Conservation (phyloP, 1,140 invertebrate species). For the Eubasilissa regina region DNA sequence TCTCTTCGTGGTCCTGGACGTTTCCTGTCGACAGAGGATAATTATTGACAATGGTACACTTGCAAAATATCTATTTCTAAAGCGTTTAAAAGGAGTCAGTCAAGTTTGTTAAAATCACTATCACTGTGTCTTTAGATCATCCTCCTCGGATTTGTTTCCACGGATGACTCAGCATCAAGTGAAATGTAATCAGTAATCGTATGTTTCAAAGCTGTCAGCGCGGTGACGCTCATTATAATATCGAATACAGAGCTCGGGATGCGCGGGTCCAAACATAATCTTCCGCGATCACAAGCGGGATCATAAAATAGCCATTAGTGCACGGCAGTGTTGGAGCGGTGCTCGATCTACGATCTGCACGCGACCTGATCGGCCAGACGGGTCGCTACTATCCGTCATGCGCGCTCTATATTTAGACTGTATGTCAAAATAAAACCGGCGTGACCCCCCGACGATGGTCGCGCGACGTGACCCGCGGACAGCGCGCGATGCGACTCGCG, state of each 20-base stretch:
- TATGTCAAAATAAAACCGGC: slow-evolving; percentile 2
- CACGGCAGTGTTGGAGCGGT: background rate
- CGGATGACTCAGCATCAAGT: background rate
- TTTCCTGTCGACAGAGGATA: slow-evolving; percentile 10
- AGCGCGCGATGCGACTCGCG: background rate
- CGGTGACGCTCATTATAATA: background rate
- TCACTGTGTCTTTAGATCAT: background rate
- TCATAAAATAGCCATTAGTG: background rate
- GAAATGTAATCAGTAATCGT: background rate
- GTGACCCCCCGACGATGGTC: background rate
- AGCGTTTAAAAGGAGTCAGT: background rate
- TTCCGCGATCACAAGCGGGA: background rate
- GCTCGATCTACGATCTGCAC: slow-evolving; percentile 17
- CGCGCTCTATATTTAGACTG: slow-evolving; percentile 30
- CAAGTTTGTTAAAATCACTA: no score
- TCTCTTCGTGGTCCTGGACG: slow-evolving; percentile 36
- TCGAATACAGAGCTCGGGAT: background rate
- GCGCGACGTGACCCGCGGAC: background rate
- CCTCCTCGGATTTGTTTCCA: background rate
- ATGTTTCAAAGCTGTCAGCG: background rate
- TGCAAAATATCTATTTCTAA: background rate
- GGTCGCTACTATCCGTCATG: slow-evolving; percentile 24
- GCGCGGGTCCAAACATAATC: background rate
- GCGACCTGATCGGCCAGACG: slow-evolving; percentile 2
- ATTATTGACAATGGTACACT: background rate